Base-by-base conservation (phyloP, 2,113 vertebrate species). In the Myiagra hebetior region DNA sequence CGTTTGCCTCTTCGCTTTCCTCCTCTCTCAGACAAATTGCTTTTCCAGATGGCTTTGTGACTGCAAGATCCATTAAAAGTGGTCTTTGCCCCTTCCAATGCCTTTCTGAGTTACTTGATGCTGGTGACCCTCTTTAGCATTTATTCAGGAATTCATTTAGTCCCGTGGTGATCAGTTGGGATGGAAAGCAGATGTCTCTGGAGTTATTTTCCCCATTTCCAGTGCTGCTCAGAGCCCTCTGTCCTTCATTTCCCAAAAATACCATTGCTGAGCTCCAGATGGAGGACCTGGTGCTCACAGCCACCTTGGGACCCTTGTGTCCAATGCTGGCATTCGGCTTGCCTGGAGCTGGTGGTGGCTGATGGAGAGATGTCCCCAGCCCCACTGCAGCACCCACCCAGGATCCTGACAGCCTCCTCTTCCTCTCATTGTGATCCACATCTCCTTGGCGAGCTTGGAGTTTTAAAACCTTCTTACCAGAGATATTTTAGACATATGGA, bases 171-270 rank as follows among this genome's bases (percentile, higher is more conserved):
- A 70, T 73, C 42, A 52, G 33, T 7, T 64, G 33, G 70, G 80
- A 93, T 77, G 55, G n/a, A 79, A 94, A 95, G 74, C 92, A 95
- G 87, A 96, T 85, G 85, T 41, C 74, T 83, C 69, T 6, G 1
- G 35, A 62, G 27, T 70, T 55, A 47, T 80, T 91, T 78, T 49
- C 53, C 63, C 67, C 28, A 55, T 63, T 80, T 19, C 41, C 2
- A 17, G 46, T 39, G 37, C 73, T 89, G 50, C 63, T 85, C 15
- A n/a, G 42, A 73, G 37, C n/a, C 11, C 56, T 42, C 62, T 79
- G 31, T 44, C 72, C 72, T 91, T 88, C 33, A 27, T 63, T 52
- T 77, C 63, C 62, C 70, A 10, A 41, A 85, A 85, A 21, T 11
- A 35, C 42, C 30, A 3, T 47, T 52, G 26, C 33, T 88, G 64